Evolutionary conservation across 2,888 invertebrate species (phyloP).

Genomic region (Tridacna crocea): DNA sequence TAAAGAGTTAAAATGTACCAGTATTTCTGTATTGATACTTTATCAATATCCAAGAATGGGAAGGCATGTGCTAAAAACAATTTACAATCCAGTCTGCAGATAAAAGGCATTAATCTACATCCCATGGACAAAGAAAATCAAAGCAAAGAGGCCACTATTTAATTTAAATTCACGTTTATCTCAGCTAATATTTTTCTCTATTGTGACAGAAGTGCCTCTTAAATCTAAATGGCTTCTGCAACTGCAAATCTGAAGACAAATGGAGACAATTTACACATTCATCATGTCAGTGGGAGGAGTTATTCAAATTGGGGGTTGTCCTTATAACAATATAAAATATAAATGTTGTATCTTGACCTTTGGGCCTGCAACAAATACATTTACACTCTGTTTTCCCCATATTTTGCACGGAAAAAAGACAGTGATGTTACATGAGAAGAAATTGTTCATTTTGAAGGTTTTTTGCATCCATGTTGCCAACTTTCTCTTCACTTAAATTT

Average conservation of each 20-base stretch:
- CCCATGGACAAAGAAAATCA: conserved; percentile 19
- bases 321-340: conserved; percentile 14
- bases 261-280: conserved; percentile 21
- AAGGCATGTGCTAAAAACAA: conserved; percentile 14
- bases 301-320: conserved; percentile 18
- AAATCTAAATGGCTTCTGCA: conserved; percentile 23
- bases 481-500: too few species aligned
- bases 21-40: background rate
- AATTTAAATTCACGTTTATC: conserved; percentile 24
- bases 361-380: background rate
- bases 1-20: too few species aligned
- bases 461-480: background rate
- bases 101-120: background rate
- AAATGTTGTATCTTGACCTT: conserved; percentile 3
- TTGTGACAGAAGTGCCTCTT: conserved; percentile 20
- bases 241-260: conserved; percentile 22
- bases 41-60: background rate
- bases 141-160: background rate
- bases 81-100: conserved; percentile 11
- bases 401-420: background rate
- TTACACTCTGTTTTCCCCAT: background rate
- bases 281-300: conserved; percentile 18
- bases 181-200: background rate
- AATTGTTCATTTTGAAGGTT: background rate
- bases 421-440: background rate